These are phyloP conservation scores for Emys orbicularis DNA, from an alignment of 2,797 vertebrate species.

Conservation along the genomic window DNA sequence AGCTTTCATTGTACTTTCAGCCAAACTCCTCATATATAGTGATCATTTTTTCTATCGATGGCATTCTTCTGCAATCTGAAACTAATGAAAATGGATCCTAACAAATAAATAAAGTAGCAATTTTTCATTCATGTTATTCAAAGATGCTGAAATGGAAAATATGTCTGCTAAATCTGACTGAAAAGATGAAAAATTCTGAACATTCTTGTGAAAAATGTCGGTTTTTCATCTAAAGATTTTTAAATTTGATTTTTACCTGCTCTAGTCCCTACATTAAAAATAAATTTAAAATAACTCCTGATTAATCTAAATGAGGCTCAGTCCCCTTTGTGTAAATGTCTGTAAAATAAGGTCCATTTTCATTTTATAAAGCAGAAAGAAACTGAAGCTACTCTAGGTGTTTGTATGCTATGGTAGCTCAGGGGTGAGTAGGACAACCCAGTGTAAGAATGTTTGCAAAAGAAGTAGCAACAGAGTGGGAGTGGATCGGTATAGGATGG, in stretches of 20 bases:
- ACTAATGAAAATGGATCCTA: accelerated
- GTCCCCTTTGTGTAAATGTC: neutral
- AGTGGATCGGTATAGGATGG: neutral
- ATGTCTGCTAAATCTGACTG: neutral
- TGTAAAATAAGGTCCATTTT: neutral
- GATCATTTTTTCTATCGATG: neutral
- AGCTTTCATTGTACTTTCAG: neutral
- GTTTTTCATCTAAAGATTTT: neutral
- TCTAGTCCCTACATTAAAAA: neutral
- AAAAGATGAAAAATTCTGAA: neutral
- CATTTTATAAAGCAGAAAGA: neutral
- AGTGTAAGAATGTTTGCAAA: neutral
- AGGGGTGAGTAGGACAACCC: neutral
- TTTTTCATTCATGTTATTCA: neutral
- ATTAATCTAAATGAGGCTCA: neutral
- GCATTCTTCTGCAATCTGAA: neutral
- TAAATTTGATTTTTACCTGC: too few species aligned
- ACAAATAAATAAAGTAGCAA: neutral
- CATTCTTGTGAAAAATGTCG: accelerated
- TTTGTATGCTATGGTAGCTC: neutral
- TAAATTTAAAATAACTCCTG: neutral
- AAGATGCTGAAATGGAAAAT: neutral
- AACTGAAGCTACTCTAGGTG: neutral
- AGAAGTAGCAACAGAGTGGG: neutral
- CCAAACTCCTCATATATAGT: neutral